Evolutionary conservation across 1,140 invertebrate genomes (phyloP).

Genomic region (Drosophila murphyi): DNA sequence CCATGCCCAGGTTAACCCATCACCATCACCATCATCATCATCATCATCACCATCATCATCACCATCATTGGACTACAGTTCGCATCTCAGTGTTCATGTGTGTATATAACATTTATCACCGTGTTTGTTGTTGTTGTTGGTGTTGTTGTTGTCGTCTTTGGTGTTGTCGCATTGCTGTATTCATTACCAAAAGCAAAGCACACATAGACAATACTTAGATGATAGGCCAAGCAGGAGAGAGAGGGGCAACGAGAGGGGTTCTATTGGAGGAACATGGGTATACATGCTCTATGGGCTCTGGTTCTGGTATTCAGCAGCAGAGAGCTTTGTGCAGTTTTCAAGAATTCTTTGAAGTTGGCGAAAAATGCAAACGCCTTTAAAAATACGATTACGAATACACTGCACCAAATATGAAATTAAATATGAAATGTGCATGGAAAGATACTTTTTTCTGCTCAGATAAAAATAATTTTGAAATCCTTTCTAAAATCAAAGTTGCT

Average conservation of each 20-base stretch:
- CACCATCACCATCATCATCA: constrained; percentile 15
- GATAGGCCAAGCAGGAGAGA: background rate
- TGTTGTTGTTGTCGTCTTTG: constrained; percentile 14
- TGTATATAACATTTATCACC: constrained; percentile 79
- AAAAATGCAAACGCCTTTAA: constrained; percentile 51
- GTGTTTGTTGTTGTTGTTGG: constrained; percentile 16
- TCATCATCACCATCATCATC: background rate
- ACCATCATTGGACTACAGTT: constrained; percentile 15
- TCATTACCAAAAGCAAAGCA: constrained; percentile 80
- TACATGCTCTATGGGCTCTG: constrained; percentile 2
- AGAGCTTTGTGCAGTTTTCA: constrained; percentile 45
- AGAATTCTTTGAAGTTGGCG: constrained; percentile 81
- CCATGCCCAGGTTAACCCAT: constrained; percentile 24
- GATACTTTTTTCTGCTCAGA: background rate
- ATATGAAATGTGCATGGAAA: too few relatives aligned
- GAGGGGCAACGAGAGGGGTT: too few relatives aligned
- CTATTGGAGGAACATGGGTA: too few relatives aligned
- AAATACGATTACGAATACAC: constrained; percentile 27
- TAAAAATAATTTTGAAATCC: too few relatives aligned
- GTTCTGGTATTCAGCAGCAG: constrained; percentile 5
- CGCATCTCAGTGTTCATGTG: constrained; percentile 28
- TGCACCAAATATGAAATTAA: constrained; percentile 6
- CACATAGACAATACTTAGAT: constrained; percentile 57
- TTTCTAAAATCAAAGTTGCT: too few relatives aligned
- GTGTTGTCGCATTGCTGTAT: constrained; percentile 66